Percentiles rank a stretch among this genome's conserved stretches.
phyloP scores from a whole-genome alignment of 2,113 vertebrate species.

The Eulacestoma nigropectus region DNA sequence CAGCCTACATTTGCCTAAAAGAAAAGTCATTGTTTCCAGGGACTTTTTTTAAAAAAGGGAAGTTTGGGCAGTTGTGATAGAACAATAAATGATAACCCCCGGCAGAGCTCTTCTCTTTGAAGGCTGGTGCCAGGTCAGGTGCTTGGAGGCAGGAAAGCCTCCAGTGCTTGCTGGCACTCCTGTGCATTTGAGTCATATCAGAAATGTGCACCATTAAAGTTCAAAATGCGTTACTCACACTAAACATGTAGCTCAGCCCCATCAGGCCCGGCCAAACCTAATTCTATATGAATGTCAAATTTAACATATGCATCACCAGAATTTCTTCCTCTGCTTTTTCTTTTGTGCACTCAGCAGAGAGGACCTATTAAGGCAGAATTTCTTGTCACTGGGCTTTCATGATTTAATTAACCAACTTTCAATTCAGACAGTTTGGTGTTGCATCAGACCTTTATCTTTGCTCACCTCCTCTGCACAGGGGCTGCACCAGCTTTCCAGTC shows the following conservation, averaged over 20 bases:
- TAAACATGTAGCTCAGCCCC: background rate
- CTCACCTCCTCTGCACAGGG: background rate
- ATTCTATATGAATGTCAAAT: background rate
- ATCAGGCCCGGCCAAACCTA: background rate
- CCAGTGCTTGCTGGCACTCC: background rate
- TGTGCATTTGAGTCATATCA: conserved; percentile 39
- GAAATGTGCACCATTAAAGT: conserved; percentile 2
- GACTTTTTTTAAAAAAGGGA: background rate
- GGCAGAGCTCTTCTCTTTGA: background rate
- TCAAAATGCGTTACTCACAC: conserved; percentile 46
- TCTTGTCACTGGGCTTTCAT: background rate
- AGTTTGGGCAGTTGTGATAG: background rate
- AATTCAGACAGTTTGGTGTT: background rate
- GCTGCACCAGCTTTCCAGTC: background rate
- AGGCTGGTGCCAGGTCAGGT: background rate
- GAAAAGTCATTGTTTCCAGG: background rate
- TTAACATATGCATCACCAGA: background rate
- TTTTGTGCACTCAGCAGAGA: background rate
- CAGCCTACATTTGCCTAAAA: background rate
- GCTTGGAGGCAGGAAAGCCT: conserved; percentile 9
- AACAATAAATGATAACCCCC: background rate
- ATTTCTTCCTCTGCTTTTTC: background rate
- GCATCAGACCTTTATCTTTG: background rate
- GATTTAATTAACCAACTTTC: background rate
- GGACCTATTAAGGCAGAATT: background rate